phyloP scores from a whole-genome alignment of 2,113 vertebrate genomes.

The Ptychochromis oligacanthus region DNA sequence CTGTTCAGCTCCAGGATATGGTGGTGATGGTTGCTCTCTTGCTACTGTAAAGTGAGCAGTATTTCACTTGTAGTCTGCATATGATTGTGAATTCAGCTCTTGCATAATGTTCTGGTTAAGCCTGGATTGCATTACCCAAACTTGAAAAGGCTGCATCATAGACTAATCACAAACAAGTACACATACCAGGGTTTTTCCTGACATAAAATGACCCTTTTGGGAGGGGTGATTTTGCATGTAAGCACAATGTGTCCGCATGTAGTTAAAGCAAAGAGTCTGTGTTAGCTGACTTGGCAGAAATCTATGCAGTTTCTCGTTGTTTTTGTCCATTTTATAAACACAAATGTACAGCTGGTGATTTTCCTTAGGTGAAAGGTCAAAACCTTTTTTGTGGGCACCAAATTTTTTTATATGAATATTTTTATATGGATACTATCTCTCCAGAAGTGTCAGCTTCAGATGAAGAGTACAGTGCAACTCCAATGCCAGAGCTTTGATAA shows the following conservation, averaged over 20 bases:
- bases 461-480: no score
- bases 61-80: not conserved
- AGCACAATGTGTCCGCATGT: not conserved
- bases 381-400: no score
- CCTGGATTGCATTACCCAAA: not conserved
- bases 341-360: no score
- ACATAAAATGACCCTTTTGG: not conserved
- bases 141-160: not conserved
- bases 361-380: no score
- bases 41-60: not conserved
- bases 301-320: no score
- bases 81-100: not conserved
- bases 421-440: no score
- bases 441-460: no score
- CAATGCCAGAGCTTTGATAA: no score
- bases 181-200: not conserved
- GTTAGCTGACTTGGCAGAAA: not conserved
- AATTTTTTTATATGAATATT: no score
- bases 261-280: not conserved
- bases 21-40: not conserved
- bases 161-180: not conserved
- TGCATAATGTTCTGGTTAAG: constrained; percentile 21
- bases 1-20: not conserved
- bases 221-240: no score
- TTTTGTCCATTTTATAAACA: no score